Evolutionary conservation across 2,888 invertebrate species (phyloP), one percentile per base, ranked within the genome.

Genomic region (Eupeodes latifasciatus): DNA sequence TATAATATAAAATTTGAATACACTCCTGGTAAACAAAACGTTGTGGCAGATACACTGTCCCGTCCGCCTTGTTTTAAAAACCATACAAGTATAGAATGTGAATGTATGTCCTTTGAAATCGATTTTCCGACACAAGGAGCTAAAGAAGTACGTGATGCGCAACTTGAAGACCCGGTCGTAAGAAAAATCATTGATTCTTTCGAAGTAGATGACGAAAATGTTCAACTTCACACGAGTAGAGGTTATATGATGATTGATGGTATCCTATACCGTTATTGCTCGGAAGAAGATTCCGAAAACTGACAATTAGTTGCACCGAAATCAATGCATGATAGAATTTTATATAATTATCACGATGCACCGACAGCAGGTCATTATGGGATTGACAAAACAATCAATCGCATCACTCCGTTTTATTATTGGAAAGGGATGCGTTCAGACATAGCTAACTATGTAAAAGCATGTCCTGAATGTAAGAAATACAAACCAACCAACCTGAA

Each of bases 281-380:
- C 85, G 2, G 40, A 36, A 51, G 51, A 51, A 51, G 51, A n/a
- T 51, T n/a, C 51, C 6, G 51, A 51, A 51, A 51, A 51, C 6
- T n/a, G 51, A 51, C 51, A 51, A n/a, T 6, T 51, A 5, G 51
- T 51, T n/a, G 51, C 51, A 14, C 51, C 51, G 14, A 51, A n/a
- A n/a, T 51, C n/a, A 51, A 51, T 51, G 51, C 51, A n/a, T 5
- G 51, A 51, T 5, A 12, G n/a, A 6, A 51, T 51, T n/a, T 51
- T 51, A 51, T 51, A 51, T 51, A 51, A 51, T 51, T 51, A n/a
- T 51, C 51, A 51, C 11, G 12, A 90, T 77, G 86, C 85, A 0
- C 59, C 71, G 14, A 90, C 89, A 9, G 84, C 89, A 6, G 88
- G 89, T 1, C 89, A 89, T 66, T 86, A 89, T 62, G 90, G 85